Conservation (phyloP, 2,113 vertebrate species). For the Brachyhypopomus occidentalis region DNA sequence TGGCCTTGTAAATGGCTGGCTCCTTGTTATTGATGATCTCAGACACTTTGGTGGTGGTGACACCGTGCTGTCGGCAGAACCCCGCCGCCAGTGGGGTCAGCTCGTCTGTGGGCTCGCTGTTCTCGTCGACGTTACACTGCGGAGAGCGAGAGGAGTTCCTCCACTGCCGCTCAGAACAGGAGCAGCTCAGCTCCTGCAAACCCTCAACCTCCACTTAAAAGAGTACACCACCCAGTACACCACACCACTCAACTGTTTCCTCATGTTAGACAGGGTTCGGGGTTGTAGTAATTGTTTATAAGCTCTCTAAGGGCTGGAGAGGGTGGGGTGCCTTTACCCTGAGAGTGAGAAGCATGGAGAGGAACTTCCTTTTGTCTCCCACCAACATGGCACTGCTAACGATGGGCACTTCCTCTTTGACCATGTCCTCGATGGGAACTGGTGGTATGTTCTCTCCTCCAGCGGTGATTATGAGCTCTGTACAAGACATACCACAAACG, state of each 20-base stretch:
- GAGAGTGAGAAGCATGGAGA: conserved; percentile 77
- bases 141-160: neutral
- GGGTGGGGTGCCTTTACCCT: conserved; percentile 63
- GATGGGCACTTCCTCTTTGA: conserved; percentile 71
- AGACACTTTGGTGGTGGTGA: conserved; percentile 63
- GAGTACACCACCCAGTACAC: too few relatives aligned
- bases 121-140: conserved; percentile 70
- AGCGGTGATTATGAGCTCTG: conserved; percentile 80
- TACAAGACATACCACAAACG: neutral
- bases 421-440: conserved; percentile 72
- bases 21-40: conserved; percentile 72
- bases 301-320: neutral
- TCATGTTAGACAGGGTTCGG: neutral
- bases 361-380: conserved; percentile 79
- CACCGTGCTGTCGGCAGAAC: conserved; percentile 60
- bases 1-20: conserved; percentile 69
- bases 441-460: conserved; percentile 81
- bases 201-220: too few relatives aligned
- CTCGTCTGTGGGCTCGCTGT: conserved; percentile 71
- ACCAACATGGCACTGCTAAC: conserved; percentile 78
- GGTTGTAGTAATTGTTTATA: neutral
- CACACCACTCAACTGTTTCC: too few relatives aligned
- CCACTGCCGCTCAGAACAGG: neutral
- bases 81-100: conserved; percentile 64
- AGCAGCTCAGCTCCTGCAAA: neutral